phyloP scores from a whole-genome alignment of 2,888 invertebrate species.

The Antitype chi region DNA sequence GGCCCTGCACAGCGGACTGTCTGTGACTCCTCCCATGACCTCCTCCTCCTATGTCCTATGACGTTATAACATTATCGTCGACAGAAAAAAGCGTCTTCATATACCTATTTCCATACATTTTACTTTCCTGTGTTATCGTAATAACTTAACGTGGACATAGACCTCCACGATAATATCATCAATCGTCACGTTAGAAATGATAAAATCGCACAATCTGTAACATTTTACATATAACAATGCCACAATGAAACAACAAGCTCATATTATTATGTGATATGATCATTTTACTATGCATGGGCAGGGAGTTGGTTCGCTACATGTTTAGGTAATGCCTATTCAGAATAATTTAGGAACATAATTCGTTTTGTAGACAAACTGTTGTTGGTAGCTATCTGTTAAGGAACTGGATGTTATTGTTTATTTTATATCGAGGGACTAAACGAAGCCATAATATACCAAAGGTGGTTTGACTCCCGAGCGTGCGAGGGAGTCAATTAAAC shows the following conservation, averaged over 20 bases:
- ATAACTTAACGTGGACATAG: not conserved
- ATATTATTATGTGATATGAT: constrained; percentile 37
- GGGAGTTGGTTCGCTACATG: constrained; percentile 49
- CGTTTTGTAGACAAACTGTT: constrained; percentile 6
- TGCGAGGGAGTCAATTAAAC: too few relatives aligned
- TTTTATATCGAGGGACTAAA: too few relatives aligned
- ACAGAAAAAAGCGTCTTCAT: not conserved
- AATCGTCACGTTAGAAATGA: not conserved
- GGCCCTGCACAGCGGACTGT: too few relatives aligned
- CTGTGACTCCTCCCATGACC: too few relatives aligned
- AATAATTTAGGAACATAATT: constrained; percentile 34
- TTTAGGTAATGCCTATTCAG: constrained; percentile 45
- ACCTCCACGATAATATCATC: not conserved
- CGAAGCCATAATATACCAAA: too few relatives aligned
- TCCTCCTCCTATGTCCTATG: too few relatives aligned
- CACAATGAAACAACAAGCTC: constrained; percentile 33
- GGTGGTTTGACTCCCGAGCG: too few relatives aligned
- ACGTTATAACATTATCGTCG: not conserved
- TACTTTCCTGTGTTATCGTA: not conserved
- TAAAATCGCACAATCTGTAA: not conserved
- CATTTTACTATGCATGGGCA: constrained; percentile 57
- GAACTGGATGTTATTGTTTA: too few relatives aligned
- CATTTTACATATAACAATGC: constrained; percentile 8
- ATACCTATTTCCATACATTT: not conserved
- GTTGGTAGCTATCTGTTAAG: constrained; percentile 13